Conservation (phyloP, 92 coral and sea anemone species). For the Epizoanthus stellaris region DNA sequence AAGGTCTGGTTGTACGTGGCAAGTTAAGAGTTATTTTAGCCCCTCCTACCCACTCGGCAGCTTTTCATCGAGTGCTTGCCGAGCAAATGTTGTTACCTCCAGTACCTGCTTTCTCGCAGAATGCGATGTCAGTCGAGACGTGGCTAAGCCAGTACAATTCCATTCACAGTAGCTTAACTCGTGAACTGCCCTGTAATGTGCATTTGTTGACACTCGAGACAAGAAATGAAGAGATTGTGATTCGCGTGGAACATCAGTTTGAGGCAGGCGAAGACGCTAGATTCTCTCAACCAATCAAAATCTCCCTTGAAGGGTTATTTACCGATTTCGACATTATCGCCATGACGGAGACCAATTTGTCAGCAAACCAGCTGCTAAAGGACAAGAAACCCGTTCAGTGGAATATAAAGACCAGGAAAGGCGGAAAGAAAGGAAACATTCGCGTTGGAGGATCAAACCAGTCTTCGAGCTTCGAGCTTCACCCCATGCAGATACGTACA, state of each 20-base stretch:
- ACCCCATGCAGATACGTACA: slow-evolving; percentile 94
- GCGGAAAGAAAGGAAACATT: slow-evolving; percentile 7
- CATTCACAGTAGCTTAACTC: slow-evolving; percentile 79
- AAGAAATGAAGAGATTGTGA: slow-evolving; percentile 63
- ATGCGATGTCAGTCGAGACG: slow-evolving; percentile 57
- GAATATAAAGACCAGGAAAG: slow-evolving; percentile 57
- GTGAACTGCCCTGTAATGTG: slow-evolving; percentile 89
- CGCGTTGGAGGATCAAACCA: slow-evolving; percentile 35
- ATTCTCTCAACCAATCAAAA: slow-evolving; percentile 86
- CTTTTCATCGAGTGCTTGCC: slow-evolving; percentile 84
- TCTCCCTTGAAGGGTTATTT: slow-evolving; percentile 82
- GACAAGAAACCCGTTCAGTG: slow-evolving; percentile 78
- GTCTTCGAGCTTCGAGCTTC: slow-evolving; percentile 49
- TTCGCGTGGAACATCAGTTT: slow-evolving; percentile 96
- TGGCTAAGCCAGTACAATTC: slow-evolving; percentile 79
- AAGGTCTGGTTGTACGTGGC: slow-evolving; percentile 93
- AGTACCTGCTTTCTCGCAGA: slow-evolving; percentile 70
- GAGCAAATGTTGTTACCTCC: slow-evolving; percentile 88
- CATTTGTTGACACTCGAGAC: slow-evolving; percentile 94
- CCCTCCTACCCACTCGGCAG: slow-evolving; percentile 81
- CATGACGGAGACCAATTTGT: slow-evolving; percentile 83
- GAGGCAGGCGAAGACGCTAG: slow-evolving; percentile 88
- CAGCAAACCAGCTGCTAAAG: slow-evolving; percentile 80
- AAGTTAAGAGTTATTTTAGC: slow-evolving; percentile 76
- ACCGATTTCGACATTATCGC: slow-evolving; percentile 75